Conservation (phyloP, 2,888 invertebrate species). For the Pyrrhopygopsis socrates region DNA sequence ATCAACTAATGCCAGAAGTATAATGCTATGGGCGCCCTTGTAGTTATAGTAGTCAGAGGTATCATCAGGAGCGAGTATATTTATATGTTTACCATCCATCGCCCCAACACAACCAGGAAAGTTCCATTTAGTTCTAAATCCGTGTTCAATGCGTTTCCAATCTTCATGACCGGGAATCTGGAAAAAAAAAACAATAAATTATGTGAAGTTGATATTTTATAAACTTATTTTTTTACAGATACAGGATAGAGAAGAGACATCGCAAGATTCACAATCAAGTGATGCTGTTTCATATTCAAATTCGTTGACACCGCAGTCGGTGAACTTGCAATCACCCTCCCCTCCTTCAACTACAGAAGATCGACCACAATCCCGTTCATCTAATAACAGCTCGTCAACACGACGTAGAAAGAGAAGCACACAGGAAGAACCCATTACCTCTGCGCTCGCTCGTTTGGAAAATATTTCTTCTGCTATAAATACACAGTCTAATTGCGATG, state of each 20-base stretch:
- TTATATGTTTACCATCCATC: constrained; percentile 32
- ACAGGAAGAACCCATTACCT: constrained; percentile 8
- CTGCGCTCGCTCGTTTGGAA: constrained; percentile 31
- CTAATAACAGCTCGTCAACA: constrained; percentile 9
- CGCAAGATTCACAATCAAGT: background rate
- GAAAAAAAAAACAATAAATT: too few relatives aligned
- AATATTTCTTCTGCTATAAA: constrained; percentile 59
- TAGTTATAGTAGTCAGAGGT: constrained; percentile 77
- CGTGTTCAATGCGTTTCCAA: constrained; percentile 13
- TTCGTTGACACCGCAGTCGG: background rate
- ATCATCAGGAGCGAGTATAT: constrained; percentile 67
- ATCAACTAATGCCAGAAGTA: constrained; percentile 82
- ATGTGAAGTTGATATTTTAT: background rate
- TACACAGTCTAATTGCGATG: constrained; percentile 22
- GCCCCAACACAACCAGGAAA: constrained; percentile 34
- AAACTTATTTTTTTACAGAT: background rate
- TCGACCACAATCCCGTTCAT: constrained; percentile 35
- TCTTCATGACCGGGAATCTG: too few relatives aligned
- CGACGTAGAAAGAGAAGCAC: constrained; percentile 14
- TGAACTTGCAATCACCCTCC: background rate
- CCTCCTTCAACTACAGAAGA: background rate
- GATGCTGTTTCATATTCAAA: background rate
- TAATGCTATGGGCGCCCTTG: constrained; percentile 64
- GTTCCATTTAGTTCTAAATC: constrained; percentile 30
- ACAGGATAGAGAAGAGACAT: background rate